Percentiles rank a stretch among this genome's conserved stretches.
Evolutionary conservation across 2,797 vertebrate genomes (phyloP).

Genomic region (Macroramphosus scolopax): DNA sequence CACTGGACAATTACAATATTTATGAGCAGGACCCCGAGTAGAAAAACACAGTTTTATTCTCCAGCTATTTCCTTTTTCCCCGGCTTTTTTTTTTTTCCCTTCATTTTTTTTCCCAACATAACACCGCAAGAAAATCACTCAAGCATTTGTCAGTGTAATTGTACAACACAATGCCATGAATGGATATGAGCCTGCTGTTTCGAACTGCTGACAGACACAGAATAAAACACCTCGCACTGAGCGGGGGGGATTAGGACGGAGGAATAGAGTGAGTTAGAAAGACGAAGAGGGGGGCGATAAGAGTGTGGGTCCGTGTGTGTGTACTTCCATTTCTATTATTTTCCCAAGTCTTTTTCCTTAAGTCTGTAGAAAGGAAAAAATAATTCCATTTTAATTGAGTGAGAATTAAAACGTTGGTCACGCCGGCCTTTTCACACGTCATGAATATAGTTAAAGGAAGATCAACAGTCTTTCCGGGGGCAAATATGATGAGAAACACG

Average conservation of each 20-base stretch:
- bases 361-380: slow-evolving; percentile 51
- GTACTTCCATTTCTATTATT: slow-evolving; percentile 42
- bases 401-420: slow-evolving; percentile 59
- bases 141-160: slow-evolving; percentile 85
- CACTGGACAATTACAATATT: slow-evolving; percentile 81
- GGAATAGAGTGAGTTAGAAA: slow-evolving; percentile 51
- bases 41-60: slow-evolving; percentile 75
- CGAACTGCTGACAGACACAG: slow-evolving; percentile 77
- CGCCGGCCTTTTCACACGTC: slow-evolving; percentile 44
- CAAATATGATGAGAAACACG: neutral
- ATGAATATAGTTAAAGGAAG: slow-evolving; percentile 35
- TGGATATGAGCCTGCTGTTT: slow-evolving; percentile 79
- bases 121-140: slow-evolving; percentile 80
- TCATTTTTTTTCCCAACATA: slow-evolving; percentile 77
- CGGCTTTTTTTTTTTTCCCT: slow-evolving; percentile 46
- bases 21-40: slow-evolving; percentile 73
- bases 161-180: slow-evolving; percentile 83
- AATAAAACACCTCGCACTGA: slow-evolving; percentile 73
- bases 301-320: slow-evolving; percentile 14
- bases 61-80: slow-evolving; percentile 59
- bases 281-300: slow-evolving; percentile 47
- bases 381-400: slow-evolving; percentile 61
- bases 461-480: slow-evolving; percentile 24
- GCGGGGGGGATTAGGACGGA: slow-evolving; percentile 72
- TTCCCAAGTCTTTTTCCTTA: too few relatives aligned